phyloP scores from a whole-genome alignment of 2,113 vertebrate species.

The Dolichallabes microphthalmus region DNA sequence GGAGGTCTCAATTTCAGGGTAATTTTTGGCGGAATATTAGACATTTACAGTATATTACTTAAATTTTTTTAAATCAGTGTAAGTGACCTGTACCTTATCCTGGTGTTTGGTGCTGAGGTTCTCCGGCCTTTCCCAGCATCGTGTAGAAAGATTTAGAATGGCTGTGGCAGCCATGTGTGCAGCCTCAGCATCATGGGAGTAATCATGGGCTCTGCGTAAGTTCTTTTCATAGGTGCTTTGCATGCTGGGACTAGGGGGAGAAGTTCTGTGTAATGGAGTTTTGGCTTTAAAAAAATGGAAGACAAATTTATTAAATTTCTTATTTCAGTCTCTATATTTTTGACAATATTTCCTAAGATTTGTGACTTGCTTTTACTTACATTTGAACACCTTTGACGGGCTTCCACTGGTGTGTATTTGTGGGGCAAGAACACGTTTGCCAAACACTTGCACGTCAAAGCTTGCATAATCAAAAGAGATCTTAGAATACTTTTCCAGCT shows the following conservation, averaged over 20 bases:
- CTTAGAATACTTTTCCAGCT: constrained; percentile 99
- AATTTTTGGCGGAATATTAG: neutral
- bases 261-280: constrained; percentile 82
- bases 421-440: constrained; percentile 97
- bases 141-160: constrained; percentile 96
- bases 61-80: neutral
- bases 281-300: constrained; percentile 73
- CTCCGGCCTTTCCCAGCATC: constrained; percentile 97
- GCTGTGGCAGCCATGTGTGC: constrained; percentile 97
- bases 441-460: constrained; percentile 99
- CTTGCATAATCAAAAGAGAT: constrained; percentile 99
- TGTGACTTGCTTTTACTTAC: constrained; percentile 73
- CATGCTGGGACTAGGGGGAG: constrained; percentile 81
- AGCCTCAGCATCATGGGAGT: constrained; percentile 91
- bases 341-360: neutral
- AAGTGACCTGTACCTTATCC: constrained; percentile 77
- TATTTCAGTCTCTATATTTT: neutral
- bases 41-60: constrained; percentile 1
- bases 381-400: constrained; percentile 99
- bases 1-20: neutral
- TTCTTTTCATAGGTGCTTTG: constrained; percentile 81
- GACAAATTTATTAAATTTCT: neutral
- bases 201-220: constrained; percentile 83
- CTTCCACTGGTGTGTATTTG: constrained; percentile 97
- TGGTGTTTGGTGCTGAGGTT: constrained; percentile 93